Base-by-base conservation (phyloP, 2,113 vertebrate species). In the Brachionichthys hirsutus region DNA sequence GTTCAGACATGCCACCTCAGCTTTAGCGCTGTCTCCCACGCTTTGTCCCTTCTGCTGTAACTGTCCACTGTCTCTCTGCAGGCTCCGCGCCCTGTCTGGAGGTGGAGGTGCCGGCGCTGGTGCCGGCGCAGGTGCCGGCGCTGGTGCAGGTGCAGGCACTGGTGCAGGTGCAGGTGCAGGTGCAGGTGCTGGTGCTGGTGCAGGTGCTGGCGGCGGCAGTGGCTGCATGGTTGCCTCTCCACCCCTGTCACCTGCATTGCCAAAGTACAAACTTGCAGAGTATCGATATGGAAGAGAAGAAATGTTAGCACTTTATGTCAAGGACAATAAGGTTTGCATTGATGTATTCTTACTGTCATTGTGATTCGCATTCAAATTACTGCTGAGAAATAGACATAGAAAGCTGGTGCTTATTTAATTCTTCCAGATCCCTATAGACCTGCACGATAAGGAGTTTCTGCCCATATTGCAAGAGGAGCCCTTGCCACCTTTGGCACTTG, bases 221-320 rank as follows among this genome's bases (percentile, higher is more conserved):
- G 79, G 67, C 82, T 81, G 15, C 62, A 91, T 86, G 1, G 90
- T 98, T 84, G 94, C 94, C 58, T 99, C 97, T 49, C 97, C 97
- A 84, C 95, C 95, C 40, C 94, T 98, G 78, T 99, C 97, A 85
- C 97, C 96, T 61, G 97, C 93, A 46, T 90, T 99, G 94, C 95
- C 95, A 87, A 99, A 97, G 90, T 99, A 99, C 91, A 98, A 98
- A 87, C 94, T 99, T 89, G 95, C 96, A 91, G 97, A 99, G 88
- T 98, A 97, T 89, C 96, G 95, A 77, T 99, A 99, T 16, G 94
- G 97, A 77, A 93, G 97, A 94, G 97, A 99, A 95, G 97, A 99
- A 92, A 99, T 98, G 97, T 87, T 99, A 94, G 97, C 97, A 96
- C 97, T 99, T 98, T 99, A 99, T 90, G 89, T 99, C 92, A 98